These are phyloP conservation scores for Tinamus guttatus DNA, from an alignment of 2,113 vertebrate species.

Conservation along the genomic window DNA sequence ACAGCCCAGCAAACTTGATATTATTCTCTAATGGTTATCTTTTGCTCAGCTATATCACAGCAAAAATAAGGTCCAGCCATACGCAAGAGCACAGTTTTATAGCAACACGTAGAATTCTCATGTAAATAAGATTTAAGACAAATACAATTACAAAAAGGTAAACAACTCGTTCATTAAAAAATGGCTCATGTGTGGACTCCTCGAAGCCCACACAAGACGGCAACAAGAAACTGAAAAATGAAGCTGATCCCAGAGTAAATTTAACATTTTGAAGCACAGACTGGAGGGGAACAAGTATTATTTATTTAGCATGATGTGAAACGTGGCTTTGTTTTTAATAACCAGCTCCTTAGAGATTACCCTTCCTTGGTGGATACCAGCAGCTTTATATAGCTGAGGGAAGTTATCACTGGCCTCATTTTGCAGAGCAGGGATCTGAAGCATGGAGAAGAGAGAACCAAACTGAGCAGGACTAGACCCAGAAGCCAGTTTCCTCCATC, in stretches of 20 bases:
- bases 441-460: not conserved
- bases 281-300: not conserved
- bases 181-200: not conserved
- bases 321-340: not conserved
- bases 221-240: not conserved
- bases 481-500: not conserved
- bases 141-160: not conserved
- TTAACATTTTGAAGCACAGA: not conserved
- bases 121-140: not conserved
- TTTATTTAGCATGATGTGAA: not conserved
- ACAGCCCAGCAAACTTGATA: not conserved
- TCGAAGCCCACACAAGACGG: not conserved
- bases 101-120: fast-evolving
- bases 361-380: not conserved
- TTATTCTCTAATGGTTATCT: not conserved
- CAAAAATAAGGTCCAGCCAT: not conserved
- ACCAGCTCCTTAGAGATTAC: not conserved
- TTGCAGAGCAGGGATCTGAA: not conserved
- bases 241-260: not conserved
- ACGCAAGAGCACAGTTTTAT: not conserved
- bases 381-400: not conserved
- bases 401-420: not conserved
- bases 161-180: not conserved
- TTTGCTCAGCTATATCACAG: not conserved
- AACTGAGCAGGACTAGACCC: not conserved